Conservation (phyloP, 2,113 vertebrate species). For the Pogona vitticeps region DNA sequence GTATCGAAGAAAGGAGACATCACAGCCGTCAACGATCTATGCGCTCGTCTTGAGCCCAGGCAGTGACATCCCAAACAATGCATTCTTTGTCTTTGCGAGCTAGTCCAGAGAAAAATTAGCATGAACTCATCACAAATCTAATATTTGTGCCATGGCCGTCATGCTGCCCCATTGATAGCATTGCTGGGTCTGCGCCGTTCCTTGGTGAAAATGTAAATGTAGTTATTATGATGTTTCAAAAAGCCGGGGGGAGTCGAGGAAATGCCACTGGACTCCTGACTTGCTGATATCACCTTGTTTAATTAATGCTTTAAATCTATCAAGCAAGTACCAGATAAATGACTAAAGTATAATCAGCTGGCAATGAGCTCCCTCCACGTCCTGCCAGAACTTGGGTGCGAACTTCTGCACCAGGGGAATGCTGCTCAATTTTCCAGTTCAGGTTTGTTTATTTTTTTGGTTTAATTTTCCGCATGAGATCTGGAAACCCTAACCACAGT, state of each 20-base stretch:
- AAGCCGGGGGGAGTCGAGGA: no score
- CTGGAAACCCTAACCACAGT: no score
- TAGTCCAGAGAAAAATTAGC: background rate
- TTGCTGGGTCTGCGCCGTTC: no score
- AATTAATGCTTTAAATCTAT: slow-evolving; percentile 9
- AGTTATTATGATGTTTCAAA: no score
- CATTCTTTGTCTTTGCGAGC: background rate
- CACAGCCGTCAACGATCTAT: background rate
- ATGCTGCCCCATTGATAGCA: background rate
- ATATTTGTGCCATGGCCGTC: background rate
- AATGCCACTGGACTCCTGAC: background rate
- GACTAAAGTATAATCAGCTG: background rate
- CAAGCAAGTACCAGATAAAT: background rate
- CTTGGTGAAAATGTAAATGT: no score
- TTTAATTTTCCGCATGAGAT: no score
- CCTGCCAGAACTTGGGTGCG: background rate
- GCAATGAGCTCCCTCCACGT: background rate
- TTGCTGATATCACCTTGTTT: background rate
- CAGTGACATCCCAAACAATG: background rate
- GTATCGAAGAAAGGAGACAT: background rate
- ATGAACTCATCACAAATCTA: background rate
- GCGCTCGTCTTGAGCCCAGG: background rate
- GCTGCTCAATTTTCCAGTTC: background rate
- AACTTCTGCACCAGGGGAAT: background rate
- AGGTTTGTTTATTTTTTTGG: background rate